Conservation (phyloP, 2,888 invertebrate genomes). For the Cerastoderma edule region DNA sequence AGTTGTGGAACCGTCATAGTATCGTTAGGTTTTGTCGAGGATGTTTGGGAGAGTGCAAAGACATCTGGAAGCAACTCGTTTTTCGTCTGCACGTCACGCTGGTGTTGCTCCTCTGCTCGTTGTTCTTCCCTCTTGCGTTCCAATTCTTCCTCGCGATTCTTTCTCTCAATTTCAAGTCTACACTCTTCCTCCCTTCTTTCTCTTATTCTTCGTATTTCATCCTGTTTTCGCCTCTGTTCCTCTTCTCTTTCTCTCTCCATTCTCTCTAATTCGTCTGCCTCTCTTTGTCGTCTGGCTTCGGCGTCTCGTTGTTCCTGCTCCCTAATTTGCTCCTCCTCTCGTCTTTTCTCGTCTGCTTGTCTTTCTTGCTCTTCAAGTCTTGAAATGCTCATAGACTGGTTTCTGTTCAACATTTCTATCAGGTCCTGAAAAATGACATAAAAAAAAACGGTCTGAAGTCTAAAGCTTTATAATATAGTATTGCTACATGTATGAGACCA, state of each 20-base stretch:
- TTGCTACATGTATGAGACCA: too few relatives aligned
- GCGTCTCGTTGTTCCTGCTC: conserved; percentile 8
- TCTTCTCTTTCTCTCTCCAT: conserved; percentile 10
- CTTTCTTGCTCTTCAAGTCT: conserved; percentile 25
- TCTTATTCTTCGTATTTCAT: conserved; percentile 7
- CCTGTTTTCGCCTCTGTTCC: conserved; percentile 10
- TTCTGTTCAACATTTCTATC: conserved; percentile 51
- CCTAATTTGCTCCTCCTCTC: conserved; percentile 3
- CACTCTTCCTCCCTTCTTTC: conserved; percentile 17
- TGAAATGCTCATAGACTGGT: conserved; percentile 30
- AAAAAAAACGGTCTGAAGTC: too few relatives aligned
- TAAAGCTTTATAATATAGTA: too few relatives aligned
- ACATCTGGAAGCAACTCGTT: conserved; percentile 14
- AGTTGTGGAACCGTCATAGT: background rate
- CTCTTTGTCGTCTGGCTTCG: conserved; percentile 1
- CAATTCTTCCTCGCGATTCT: conserved; percentile 10
- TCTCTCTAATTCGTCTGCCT: background rate
- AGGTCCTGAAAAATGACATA: conserved; percentile 46
- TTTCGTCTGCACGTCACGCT: conserved; percentile 13
- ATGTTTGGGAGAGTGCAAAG: conserved; percentile 7
- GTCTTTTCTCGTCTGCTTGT: background rate
- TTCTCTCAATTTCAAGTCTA: conserved; percentile 18
- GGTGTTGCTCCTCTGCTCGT: conserved; percentile 6
- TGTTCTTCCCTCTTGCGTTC: conserved; percentile 3
- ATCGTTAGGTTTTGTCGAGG: background rate